Base-by-base conservation (phyloP, 2,797 vertebrate species). In the Neomorphus geoffroyi region DNA sequence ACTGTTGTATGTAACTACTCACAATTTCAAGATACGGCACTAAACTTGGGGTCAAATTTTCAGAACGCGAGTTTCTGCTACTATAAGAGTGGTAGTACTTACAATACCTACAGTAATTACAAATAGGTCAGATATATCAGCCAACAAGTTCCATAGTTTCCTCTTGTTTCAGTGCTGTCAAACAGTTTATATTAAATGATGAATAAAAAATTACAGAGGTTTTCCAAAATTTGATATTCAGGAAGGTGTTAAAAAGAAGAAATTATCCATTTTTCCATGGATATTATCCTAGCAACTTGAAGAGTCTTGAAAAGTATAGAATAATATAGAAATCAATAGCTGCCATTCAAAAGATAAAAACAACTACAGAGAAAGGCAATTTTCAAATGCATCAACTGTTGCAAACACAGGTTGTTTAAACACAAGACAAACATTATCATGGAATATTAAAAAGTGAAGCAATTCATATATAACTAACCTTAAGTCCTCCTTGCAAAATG, bases 401-500 rank as follows among this genome's bases (percentile, higher is more conserved):
- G 46, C 56, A 81, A 89, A 62, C 5, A 67, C 14, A 45, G n/a
- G n/a, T 27, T 56, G 27, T 72, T 94, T 70, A 45, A 78, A n/a
- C n/a, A 81, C 30, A 78, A 65, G 78, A 73, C 48, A 80, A 91
- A 75, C 19, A 27, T 69, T 62, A 77, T 60, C 53, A 85, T 2
- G 45, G 39, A 85, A 60, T 18, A 78, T 50, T 86, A 50, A 69
- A 73, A 87, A 80, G 24, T 32, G 16, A 83, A 80, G 30, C 27
- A 90, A 80, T 51, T 88, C 58, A 80, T 41, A 88, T 64, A 51
- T 61, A 92, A 74, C 69, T 67, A 78, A 71, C 10, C 81, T 88
- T 41, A 95, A 93, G 62, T 67, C 54, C 91, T 61, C 39, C 64
- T 88, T 94, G 58, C 56, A 81, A 91, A 86, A 70, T 93, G 83